phyloP scores from a whole-genome alignment of 2,888 invertebrate genomes.

The Creontiades dilutus region DNA sequence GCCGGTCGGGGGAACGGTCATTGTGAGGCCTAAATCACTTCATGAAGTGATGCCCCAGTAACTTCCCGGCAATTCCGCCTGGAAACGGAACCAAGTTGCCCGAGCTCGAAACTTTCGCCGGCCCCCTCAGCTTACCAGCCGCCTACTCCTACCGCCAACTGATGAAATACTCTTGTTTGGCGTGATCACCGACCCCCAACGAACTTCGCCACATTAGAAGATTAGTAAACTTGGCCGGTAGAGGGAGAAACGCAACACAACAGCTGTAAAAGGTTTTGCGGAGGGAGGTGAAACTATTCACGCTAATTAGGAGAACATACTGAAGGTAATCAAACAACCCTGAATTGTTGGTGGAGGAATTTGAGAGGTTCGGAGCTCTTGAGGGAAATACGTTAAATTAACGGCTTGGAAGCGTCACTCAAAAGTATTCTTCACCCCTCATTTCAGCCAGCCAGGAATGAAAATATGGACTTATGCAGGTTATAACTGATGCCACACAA shows the following conservation, averaged over 20 bases:
- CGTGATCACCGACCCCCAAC: constrained; percentile 27
- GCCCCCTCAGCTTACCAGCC: neutral
- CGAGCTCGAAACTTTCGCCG: neutral
- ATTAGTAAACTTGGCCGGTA: constrained; percentile 33
- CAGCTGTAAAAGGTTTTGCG: neutral
- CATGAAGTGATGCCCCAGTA: constrained; percentile 47
- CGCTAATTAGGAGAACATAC: constrained; percentile 16
- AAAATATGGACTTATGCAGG: too few species aligned
- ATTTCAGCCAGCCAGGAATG: too few species aligned
- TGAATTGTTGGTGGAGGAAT: neutral
- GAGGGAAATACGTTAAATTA: too few species aligned
- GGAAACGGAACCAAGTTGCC: constrained; percentile 44
- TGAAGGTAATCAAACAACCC: constrained; percentile 26
- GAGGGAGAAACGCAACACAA: neutral
- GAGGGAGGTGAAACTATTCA: constrained; percentile 21
- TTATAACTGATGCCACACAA: too few species aligned
- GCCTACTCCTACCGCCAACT: neutral
- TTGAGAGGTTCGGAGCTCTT: too few species aligned
- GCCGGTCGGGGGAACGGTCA: neutral
- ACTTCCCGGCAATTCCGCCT: constrained; percentile 23
- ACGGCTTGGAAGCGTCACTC: too few species aligned
- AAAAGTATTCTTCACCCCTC: too few species aligned
- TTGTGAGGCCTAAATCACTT: constrained; percentile 48
- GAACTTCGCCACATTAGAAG: constrained; percentile 59
- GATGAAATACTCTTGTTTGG: constrained; percentile 53